Base-by-base conservation (phyloP, 2,888 invertebrate genomes). In the Acanthosepion esculentum region DNA sequence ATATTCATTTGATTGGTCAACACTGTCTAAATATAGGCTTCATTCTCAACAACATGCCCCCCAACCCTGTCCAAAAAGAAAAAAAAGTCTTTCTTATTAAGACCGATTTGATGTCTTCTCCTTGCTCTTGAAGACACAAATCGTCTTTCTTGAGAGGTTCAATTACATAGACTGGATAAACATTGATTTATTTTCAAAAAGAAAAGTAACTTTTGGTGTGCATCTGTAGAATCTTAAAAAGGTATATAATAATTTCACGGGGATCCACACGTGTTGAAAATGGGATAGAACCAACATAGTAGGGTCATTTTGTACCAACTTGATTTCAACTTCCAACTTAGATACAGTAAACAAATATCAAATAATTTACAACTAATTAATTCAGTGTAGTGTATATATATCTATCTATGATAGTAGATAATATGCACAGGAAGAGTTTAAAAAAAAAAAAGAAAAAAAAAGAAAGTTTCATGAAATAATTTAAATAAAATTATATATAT, bases 121-220 rank as follows among this genome's bases (percentile, higher is more conserved):
- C 78, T 78, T 78, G 78, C 78, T 78, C 78, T 78, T 78, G 78
- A 78, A n/a, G 78, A 78, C 78, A 78, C 10, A 78, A 78, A n/a
- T 15, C 1, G 15, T 26, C 29, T 78, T n/a, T 78, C n/a, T 78
- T 33, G n/a, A 78, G 78, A 78, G n/a, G 41, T 41, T 41, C 41
- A 41, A 41, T 41, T 41, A 41, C 41, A 41, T 3, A 41, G 41
- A 41, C 41, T 41, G 41, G 41, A 41, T 41, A 41, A 41, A 41
- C 41, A 41, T 41, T 41, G 41, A 41, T 41, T 41, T 41, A 41
- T 41, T 41, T 41, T 41, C 41, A 64, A 64, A 50, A 50, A 50
- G 50, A 50, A 50, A 50, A 50, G 50, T 12, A 50, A 50, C 1
- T 8, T n/a, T n/a, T 50, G 15, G 50, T 50, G 41, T 41, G 41